phyloP scores from a whole-genome alignment of 2,797 vertebrate genomes.

The Hippoglossus hippoglossus region DNA sequence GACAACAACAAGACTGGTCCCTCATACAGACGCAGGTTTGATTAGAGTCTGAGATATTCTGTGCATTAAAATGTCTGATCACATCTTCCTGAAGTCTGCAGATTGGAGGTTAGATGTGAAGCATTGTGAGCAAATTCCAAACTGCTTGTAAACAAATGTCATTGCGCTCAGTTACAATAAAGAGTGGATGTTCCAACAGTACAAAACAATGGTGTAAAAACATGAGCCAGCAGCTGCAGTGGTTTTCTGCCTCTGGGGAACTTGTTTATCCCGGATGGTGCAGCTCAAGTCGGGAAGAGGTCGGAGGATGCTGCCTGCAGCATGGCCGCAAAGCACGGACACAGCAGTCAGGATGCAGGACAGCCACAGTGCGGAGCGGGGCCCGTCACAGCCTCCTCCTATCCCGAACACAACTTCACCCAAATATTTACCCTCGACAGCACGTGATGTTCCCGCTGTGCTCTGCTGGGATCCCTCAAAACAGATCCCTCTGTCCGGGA shows the following conservation, averaged over 20 bases:
- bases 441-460: not conserved
- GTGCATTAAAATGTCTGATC: conserved; percentile 41
- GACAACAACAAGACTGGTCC: conserved; percentile 39
- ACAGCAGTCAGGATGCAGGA: conserved; percentile 56
- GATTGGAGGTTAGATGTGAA: conserved; percentile 2
- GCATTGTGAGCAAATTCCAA: not conserved
- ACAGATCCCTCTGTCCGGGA: conserved; percentile 20
- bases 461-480: conserved; percentile 1
- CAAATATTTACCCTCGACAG: conserved; percentile 21
- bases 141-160: conserved; percentile 5
- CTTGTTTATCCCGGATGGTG: conserved; percentile 27
- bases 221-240: not conserved
- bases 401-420: conserved; percentile 73
- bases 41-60: conserved; percentile 11
- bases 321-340: conserved; percentile 71
- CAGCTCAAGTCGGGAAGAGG: conserved; percentile 62
- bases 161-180: not conserved
- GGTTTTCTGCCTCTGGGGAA: not conserved
- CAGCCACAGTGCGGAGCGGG: not conserved
- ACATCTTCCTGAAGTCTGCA: conserved; percentile 25
- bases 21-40: conserved; percentile 32
- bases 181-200: not conserved
- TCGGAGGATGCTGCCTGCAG: conserved; percentile 71
- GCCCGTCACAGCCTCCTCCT: conserved; percentile 59
- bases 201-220: not conserved